These are phyloP conservation scores for Erynnis tages DNA, from an alignment of 2,888 invertebrate genomes.

Conservation along the genomic window DNA sequence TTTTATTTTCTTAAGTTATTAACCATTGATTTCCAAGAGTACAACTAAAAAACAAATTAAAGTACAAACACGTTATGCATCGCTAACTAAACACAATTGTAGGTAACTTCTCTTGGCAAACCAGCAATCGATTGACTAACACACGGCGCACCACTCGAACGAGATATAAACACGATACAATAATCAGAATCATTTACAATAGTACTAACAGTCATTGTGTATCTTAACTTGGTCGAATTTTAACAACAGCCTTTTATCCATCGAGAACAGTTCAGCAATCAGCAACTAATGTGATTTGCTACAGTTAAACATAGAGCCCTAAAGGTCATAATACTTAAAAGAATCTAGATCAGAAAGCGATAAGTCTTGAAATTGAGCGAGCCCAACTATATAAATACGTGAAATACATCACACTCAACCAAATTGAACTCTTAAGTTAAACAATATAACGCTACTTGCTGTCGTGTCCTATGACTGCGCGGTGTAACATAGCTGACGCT, in stretches of 20 bases:
- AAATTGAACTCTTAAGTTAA: constrained; percentile 48
- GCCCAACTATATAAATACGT: constrained; percentile 73
- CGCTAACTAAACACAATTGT: constrained; percentile 80
- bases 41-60: constrained; percentile 82
- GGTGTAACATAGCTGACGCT: constrained; percentile 34
- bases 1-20: constrained; percentile 82
- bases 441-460: constrained; percentile 35
- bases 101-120: constrained; percentile 82
- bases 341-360: constrained; percentile 70
- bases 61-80: constrained; percentile 82
- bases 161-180: constrained; percentile 52
- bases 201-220: constrained; percentile 52
- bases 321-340: constrained; percentile 71
- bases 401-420: constrained; percentile 69
- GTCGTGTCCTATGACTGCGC: constrained; percentile 41
- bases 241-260: constrained; percentile 68
- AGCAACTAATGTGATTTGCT: constrained; percentile 70
- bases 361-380: constrained; percentile 80
- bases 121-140: constrained; percentile 72
- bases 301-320: constrained; percentile 68
- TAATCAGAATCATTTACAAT: constrained; percentile 43
- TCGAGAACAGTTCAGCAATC: constrained; percentile 69
- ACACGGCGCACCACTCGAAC: constrained; percentile 75
- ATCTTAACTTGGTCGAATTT: constrained; percentile 67
- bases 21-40: constrained; percentile 82